Conservation (phyloP, 2,888 invertebrate genomes). For the Euspilapteryx auroguttella region DNA sequence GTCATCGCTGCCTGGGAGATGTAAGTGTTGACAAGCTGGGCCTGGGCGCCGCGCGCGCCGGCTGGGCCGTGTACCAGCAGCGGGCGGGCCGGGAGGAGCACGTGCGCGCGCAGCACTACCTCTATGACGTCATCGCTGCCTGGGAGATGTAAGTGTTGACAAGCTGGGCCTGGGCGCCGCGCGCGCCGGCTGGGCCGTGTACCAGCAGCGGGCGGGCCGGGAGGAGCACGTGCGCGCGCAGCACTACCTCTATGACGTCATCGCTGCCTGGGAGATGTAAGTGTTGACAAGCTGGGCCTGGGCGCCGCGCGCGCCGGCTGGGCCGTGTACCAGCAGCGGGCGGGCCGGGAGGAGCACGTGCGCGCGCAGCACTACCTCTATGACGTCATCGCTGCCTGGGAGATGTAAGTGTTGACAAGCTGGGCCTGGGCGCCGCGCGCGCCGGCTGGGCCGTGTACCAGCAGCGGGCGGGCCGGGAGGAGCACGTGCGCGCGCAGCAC, state of each 20-base stretch:
- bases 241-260: conserved; percentile 91
- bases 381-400: conserved; percentile 94
- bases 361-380: conserved; percentile 89
- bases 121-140: conserved; percentile 91
- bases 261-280: conserved; percentile 92
- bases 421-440: no score
- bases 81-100: conserved; percentile 87
- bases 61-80: conserved; percentile 95
- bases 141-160: conserved; percentile 89
- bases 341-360: conserved; percentile 87
- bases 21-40: conserved; percentile 81
- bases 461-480: no score
- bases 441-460: no score
- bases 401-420: conserved; percentile 76
- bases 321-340: conserved; percentile 91
- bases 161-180: conserved; percentile 73
- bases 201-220: conserved; percentile 82
- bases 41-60: conserved; percentile 71
- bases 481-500: no score
- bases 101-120: conserved; percentile 86
- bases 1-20: conserved; percentile 94
- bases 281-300: conserved; percentile 80
- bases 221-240: conserved; percentile 91
- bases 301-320: conserved; percentile 78
- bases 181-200: conserved; percentile 93